phyloP scores from a whole-genome alignment of 2,797 vertebrate genomes.

The Paratrypauchen microcephalus region DNA sequence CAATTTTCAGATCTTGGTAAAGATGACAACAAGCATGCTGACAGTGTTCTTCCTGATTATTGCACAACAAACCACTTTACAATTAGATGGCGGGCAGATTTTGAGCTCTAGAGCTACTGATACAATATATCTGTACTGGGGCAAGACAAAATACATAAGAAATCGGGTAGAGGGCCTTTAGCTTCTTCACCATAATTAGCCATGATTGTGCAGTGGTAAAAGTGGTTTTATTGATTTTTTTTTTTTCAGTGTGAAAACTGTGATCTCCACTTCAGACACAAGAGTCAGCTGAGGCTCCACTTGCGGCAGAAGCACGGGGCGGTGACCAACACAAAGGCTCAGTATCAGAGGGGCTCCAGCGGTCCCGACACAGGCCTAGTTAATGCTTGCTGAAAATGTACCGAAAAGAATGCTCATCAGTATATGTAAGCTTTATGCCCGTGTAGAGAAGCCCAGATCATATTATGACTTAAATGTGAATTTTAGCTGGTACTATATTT shows the following conservation, averaged over 20 bases:
- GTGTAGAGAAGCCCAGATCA: conserved; percentile 9
- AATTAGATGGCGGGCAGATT: no score
- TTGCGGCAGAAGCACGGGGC: conserved; percentile 91
- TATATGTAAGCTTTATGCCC: conserved; percentile 36
- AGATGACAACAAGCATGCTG: no score
- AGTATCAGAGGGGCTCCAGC: conserved; percentile 79
- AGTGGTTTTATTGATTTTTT: neutral
- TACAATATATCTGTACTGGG: no score
- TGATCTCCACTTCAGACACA: conserved; percentile 88
- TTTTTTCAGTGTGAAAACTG: conserved; percentile 85
- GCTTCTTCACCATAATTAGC: neutral
- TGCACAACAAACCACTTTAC: no score
- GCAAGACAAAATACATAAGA: no score
- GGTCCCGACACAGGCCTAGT: conserved; percentile 75
- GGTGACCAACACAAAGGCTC: conserved; percentile 90
- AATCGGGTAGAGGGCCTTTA: no score
- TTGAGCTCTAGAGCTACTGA: no score
- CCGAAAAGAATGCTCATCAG: conserved; percentile 42
- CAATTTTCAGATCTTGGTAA: no score
- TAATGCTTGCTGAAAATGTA: conserved; percentile 80
- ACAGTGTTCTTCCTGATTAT: no score
- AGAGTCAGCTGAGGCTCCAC: conserved; percentile 90
- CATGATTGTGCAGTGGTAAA: neutral
- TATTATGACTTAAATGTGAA: conserved; percentile 62
- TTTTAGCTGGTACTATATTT: conserved; percentile 35